These are phyloP conservation scores for Cosmia trapezina DNA, from an alignment of 2,888 invertebrate genomes.

Conservation along the genomic window DNA sequence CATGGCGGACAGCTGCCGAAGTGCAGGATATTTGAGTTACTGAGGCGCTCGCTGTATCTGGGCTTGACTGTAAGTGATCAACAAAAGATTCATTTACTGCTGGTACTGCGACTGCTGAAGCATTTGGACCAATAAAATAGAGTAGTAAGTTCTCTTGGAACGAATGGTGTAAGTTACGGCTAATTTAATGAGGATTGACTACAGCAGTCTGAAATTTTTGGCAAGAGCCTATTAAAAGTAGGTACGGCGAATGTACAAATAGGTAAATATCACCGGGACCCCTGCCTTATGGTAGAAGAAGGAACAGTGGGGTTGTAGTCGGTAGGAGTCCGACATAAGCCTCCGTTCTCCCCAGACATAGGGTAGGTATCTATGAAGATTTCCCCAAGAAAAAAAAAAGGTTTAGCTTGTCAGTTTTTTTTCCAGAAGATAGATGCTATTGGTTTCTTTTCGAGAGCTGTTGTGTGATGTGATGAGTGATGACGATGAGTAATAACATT, in stretches of 20 bases:
- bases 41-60: constrained; percentile 53
- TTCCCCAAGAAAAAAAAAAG: too few relatives aligned
- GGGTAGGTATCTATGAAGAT: too few relatives aligned
- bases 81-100: constrained; percentile 33
- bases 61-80: constrained; percentile 26
- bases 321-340: too few relatives aligned
- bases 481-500: neutral
- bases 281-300: too few relatives aligned
- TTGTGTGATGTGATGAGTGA: neutral
- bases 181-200: too few relatives aligned
- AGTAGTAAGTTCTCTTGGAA: neutral
- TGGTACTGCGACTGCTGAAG: constrained; percentile 3
- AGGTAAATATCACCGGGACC: too few relatives aligned
- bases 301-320: too few relatives aligned
- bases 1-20: constrained; percentile 54
- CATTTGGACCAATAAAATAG: neutral
- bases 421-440: neutral
- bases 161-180: too few relatives aligned
- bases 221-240: neutral
- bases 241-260: too few relatives aligned
- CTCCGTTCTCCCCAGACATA: too few relatives aligned
- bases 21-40: constrained; percentile 63
- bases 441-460: neutral
- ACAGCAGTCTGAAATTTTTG: neutral
- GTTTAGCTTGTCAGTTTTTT: neutral